These are phyloP conservation scores for Acheta domesticus DNA, from an alignment of 2,888 invertebrate genomes.

Conservation along the genomic window DNA sequence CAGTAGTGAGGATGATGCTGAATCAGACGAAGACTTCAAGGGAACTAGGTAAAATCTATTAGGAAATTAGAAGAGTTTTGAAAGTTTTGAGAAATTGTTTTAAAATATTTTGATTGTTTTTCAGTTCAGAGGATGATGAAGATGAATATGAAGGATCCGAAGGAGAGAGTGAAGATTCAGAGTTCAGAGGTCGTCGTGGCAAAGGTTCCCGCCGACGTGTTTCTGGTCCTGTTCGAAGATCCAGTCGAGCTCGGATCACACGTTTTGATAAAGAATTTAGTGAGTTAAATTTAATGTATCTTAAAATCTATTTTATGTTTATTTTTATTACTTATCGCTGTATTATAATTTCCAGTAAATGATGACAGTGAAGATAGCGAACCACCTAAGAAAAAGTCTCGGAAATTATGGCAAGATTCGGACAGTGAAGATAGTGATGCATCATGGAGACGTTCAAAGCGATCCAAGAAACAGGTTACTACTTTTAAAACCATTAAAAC, in stretches of 20 bases:
- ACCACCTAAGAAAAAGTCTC: conserved; percentile 56
- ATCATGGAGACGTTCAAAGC: conserved; percentile 53
- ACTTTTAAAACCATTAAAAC: conserved; percentile 32
- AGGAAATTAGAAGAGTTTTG: conserved; percentile 23
- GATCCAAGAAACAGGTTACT: background rate
- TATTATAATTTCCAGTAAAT: conserved; percentile 45
- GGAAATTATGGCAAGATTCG: conserved; percentile 58
- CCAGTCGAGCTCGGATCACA: conserved; percentile 53
- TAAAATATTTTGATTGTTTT: background rate
- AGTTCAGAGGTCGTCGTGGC: conserved; percentile 44
- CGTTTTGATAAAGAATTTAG: conserved; percentile 57
- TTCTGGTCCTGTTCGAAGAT: conserved; percentile 53
- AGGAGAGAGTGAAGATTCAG: conserved; percentile 56
- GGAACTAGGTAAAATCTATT: conserved; percentile 62
- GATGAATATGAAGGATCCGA: conserved; percentile 58
- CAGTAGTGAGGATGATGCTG: conserved; percentile 74
- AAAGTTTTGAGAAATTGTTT: conserved; percentile 12
- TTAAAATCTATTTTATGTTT: conserved; percentile 23
- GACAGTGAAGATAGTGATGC: conserved; percentile 61
- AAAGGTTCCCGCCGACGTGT: conserved; percentile 50
- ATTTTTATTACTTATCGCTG: background rate
- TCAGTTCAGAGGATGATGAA: conserved; percentile 51
- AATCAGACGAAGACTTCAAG: conserved; percentile 88
- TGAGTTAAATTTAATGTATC: conserved; percentile 43
- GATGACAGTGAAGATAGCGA: conserved; percentile 58